A percentile compares a stretch with the other conserved stretches of the same genome.
Conservation (phyloP, 37 sponge, comb jelly and placozoan species). For the Chondrilla cf. caribensis region DNA sequence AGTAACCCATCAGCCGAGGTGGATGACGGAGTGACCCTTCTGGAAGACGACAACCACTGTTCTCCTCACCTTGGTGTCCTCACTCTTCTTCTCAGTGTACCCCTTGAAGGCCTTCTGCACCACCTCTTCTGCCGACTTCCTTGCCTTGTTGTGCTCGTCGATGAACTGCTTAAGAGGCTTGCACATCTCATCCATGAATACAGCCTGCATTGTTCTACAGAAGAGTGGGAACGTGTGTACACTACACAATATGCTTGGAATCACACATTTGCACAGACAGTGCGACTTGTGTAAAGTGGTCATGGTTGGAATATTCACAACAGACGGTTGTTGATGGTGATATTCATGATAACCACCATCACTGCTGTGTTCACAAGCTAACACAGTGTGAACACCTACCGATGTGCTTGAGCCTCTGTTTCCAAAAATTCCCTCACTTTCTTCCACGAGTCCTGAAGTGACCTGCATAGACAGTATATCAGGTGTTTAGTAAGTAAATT, state of each 20-base stretch:
- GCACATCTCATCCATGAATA: conserved; percentile 36
- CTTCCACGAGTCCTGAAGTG: conserved; percentile 44
- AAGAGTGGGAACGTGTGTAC: background rate
- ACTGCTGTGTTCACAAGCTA: too few species aligned
- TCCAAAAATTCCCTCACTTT: conserved; percentile 44
- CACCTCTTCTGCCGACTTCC: conserved; percentile 55
- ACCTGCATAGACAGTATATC: conserved; percentile 28
- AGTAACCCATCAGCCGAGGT: too few species aligned
- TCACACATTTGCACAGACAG: too few species aligned
- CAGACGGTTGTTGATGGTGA: too few species aligned
- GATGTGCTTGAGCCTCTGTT: conserved; percentile 43
- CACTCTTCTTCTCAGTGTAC: conserved; percentile 3
- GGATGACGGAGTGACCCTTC: too few species aligned
- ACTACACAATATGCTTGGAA: background rate
- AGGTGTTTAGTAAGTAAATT: too few species aligned
- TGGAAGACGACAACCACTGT: too few species aligned
- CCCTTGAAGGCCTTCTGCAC: background rate
- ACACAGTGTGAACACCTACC: too few species aligned
- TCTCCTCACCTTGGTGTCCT: conserved; percentile 1
- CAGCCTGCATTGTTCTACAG: background rate
- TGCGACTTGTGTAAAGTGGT: too few species aligned
- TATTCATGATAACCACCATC: too few species aligned
- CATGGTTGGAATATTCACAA: too few species aligned
- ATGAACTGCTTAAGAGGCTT: conserved; percentile 56
- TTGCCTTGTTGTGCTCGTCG: conserved; percentile 66